Conservation (phyloP, 2,888 invertebrate species). For the Synergus umbraculus region DNA sequence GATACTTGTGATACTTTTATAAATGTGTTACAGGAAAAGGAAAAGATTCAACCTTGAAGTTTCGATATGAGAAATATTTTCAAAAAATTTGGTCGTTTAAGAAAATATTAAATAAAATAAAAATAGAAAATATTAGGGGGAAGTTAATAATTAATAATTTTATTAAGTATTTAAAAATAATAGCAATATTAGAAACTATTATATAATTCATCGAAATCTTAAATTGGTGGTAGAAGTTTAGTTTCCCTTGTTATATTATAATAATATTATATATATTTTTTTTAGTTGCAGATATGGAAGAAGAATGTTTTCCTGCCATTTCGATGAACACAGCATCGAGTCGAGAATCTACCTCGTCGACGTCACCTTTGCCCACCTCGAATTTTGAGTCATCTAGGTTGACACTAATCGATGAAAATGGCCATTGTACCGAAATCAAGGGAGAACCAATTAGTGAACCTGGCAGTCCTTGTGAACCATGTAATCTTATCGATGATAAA, state of each 20-base stretch:
- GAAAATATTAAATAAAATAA: too few relatives aligned
- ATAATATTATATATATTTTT: neutral
- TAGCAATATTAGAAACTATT: too few relatives aligned
- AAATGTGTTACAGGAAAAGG: neutral
- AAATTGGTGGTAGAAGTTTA: too few relatives aligned
- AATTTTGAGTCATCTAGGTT: slow-evolving; percentile 31
- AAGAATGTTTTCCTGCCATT: slow-evolving; percentile 91
- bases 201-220: too few relatives aligned
- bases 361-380: slow-evolving; percentile 44
- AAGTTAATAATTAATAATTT: too few relatives aligned
- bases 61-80: neutral
- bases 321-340: slow-evolving; percentile 83
- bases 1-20: neutral
- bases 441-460: slow-evolving; percentile 88
- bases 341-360: slow-evolving; percentile 59
- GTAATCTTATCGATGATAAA: slow-evolving; percentile 63
- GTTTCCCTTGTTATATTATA: neutral
- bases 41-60: neutral
- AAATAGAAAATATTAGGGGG: too few relatives aligned
- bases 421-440: slow-evolving; percentile 80
- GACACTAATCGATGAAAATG: slow-evolving; percentile 52
- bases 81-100: neutral
- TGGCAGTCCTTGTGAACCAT: slow-evolving; percentile 86
- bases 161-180: too few relatives aligned
- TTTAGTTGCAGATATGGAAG: slow-evolving; percentile 87